Evolutionary conservation across 2,797 vertebrate species (phyloP), one percentile per base, ranked within the genome.

Genomic region (Nannoperca obscura): DNA sequence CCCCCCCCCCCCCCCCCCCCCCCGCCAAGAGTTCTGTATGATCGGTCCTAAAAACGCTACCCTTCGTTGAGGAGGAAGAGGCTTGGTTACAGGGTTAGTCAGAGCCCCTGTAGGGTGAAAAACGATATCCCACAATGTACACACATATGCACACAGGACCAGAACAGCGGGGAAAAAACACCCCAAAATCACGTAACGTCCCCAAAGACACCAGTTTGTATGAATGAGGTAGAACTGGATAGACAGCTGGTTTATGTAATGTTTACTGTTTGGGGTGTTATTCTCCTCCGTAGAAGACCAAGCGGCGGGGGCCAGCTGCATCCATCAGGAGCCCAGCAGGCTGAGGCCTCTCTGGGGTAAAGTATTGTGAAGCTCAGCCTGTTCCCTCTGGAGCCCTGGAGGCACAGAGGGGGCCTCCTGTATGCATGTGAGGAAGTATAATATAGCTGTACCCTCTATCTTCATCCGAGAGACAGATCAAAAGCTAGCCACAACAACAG

Each of bases 301-400:
- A 68, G 36, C 87, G 64, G 71, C 15, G 50, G 84, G 78, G 81
- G 83, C 89, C 91, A 94, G 91, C 90, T 93, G 93, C 83, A 78
- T 77, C 81, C 73, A 67, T 86, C 81, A 82, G 72, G 66, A 82
- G 75, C 85, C 82, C 89, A 86, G 85, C 73, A 74, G 85, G 70
- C 74, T 38, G 82, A 83, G 80, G 88, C 85, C 90, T 86, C 89
- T 88, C 62, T 86, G 74, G 88, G 83, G 91, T 82, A 78, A 73
- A 73, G 80, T 70, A 90, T 89, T 93, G 85, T 93, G 72, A 74
- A 58, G 74, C 83, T 77, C 82, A 88, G 86, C 74, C 65, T 80
- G 80, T 81, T 86, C 88, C 84, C 85, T 44, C 71, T 67, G 59
- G 80, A 89, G 85, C 90, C 91, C 92, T 88, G 78, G 80, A 92